Base-by-base conservation (phyloP, 2,888 invertebrate genomes). In the Dicyrtomina minuta region DNA sequence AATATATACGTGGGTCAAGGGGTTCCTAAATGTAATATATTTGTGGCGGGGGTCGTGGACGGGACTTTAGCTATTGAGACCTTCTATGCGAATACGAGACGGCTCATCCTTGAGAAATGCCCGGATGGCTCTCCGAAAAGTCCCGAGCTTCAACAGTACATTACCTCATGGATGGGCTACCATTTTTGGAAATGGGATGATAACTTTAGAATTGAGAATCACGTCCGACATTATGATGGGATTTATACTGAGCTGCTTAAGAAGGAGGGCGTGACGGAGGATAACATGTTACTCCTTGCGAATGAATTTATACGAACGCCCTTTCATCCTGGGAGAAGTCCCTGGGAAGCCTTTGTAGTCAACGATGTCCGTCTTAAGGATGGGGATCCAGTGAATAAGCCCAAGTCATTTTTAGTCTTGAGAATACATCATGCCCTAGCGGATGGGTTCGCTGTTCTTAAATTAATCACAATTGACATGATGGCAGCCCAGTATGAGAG, bases 121-220 rank as follows among this genome's bases (percentile, higher is more conserved):
- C 27, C 59, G 2, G 66, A 73, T n/a, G 76, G 75, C 0, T 56
- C 66, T 10, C 44, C 67, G 2, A 17, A 67, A 26, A 71, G 72
- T 44, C 62, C 56, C 0, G 75, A 77, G 61, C 51, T 77, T n/a
- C 71, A 62, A 26, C 70, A 77, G 20, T 75, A 72, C 61, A 74
- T 75, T 60, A 74, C 74, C 12, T 70, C 61, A 3, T 78, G 74
- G 74, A 49, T 75, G 44, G 78, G 78, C 12, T 78, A 74, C 46
- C 67, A 72, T 8, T 78, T 78, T 62, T 78, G 78, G 78, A 74
- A 78, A 67, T 70, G 71, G 61, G 75, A 75, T 12, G 33, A 62
- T 4, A 53, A 72, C 13, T 78, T 75, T 24, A 43, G 62, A 12
- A 5, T 76, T 10, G 73, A 76, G 26, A 69, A 70, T 39, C 76